Conservation (phyloP, 2,113 vertebrate species). For the Oreochromis aureus region DNA sequence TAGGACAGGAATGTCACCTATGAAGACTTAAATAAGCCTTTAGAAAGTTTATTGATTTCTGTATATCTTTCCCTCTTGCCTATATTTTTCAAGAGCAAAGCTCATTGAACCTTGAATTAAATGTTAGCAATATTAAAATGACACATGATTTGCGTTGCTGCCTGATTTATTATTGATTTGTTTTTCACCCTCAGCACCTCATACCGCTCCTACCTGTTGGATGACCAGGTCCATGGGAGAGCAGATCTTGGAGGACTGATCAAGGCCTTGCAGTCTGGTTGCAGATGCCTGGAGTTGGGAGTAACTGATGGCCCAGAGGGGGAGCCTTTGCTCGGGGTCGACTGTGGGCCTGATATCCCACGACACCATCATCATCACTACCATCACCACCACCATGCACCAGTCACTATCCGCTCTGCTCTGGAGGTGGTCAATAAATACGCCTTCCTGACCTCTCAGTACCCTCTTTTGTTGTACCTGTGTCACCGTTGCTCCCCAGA, state of each 20-base stretch:
- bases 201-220: slow-evolving; percentile 92
- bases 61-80: neutral
- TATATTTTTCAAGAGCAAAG: neutral
- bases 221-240: slow-evolving; percentile 88
- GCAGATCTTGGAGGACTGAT: slow-evolving; percentile 89
- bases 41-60: neutral
- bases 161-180: neutral
- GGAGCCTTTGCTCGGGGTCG: slow-evolving; percentile 89
- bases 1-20: too few relatives aligned
- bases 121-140: neutral
- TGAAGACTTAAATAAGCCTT: neutral
- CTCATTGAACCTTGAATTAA: neutral
- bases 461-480: slow-evolving; percentile 89
- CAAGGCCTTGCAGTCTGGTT: slow-evolving; percentile 86
- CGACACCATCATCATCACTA: slow-evolving; percentile 69
- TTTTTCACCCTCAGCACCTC: slow-evolving; percentile 71
- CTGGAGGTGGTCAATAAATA: slow-evolving; percentile 91
- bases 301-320: slow-evolving; percentile 90
- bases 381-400: slow-evolving; percentile 65
- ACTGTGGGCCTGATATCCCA: slow-evolving; percentile 71
- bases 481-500: slow-evolving; percentile 86
- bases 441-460: slow-evolving; percentile 89
- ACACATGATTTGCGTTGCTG: neutral
- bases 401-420: slow-evolving; percentile 80
- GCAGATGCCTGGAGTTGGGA: slow-evolving; percentile 90